Evolutionary conservation across 2,797 vertebrate genomes (phyloP).

Genomic region (Cercopithecus mitis): DNA sequence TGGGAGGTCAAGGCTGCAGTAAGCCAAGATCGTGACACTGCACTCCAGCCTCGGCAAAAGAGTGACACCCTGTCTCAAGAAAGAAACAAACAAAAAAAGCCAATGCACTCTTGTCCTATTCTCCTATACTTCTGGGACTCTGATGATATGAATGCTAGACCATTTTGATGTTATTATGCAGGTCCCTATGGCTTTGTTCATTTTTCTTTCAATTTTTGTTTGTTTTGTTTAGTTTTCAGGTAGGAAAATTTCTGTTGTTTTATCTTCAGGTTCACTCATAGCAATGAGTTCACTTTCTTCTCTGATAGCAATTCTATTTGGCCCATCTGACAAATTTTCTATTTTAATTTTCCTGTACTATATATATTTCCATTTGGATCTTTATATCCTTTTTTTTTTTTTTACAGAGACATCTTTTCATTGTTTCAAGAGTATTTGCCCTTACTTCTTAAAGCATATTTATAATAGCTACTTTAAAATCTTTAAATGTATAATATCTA

Average conservation of each 20-base stretch:
- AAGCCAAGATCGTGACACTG: background rate
- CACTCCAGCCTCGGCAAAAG: background rate
- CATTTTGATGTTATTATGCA: background rate
- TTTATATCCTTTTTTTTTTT: background rate
- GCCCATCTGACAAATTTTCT: background rate
- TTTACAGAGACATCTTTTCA: background rate
- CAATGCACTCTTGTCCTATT: background rate
- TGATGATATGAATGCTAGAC: background rate
- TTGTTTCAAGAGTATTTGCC: slow-evolving; percentile 6
- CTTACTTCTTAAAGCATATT: background rate
- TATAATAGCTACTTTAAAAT: background rate
- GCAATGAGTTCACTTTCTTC: background rate
- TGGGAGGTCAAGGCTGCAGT: background rate
- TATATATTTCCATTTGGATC: background rate
- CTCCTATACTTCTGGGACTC: background rate
- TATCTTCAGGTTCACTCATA: background rate
- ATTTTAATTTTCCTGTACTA: background rate
- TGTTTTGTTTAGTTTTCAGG: background rate
- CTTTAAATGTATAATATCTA: background rate
- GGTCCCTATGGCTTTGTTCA: background rate
- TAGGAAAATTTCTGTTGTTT: background rate
- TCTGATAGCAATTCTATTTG: background rate
- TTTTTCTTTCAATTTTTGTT: background rate
- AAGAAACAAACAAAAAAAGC: no score
- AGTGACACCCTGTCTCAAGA: background rate